These are phyloP conservation scores for Polypterus bichir DNA, from an alignment of 2,113 vertebrate genomes.

Conservation along the genomic window DNA sequence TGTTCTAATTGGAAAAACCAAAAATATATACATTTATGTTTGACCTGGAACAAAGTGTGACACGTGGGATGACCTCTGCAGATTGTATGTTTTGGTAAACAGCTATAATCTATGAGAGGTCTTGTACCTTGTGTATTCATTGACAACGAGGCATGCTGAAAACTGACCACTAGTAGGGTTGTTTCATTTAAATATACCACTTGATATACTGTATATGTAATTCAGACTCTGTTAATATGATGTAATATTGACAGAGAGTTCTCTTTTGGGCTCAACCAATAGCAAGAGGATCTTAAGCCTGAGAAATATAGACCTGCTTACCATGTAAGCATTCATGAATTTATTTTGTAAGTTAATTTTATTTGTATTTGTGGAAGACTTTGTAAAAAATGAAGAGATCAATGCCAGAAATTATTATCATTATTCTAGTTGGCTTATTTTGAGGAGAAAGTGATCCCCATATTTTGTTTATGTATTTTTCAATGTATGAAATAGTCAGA, in stretches of 20 bases:
- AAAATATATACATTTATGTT: background rate
- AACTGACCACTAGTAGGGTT: slow-evolving; percentile 24
- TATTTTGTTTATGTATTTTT: slow-evolving; percentile 69
- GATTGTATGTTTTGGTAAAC: slow-evolving; percentile 40
- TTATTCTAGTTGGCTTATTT: background rate
- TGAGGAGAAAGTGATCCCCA: slow-evolving; percentile 29
- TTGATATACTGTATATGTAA: slow-evolving; percentile 47
- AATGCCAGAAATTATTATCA: slow-evolving; percentile 35
- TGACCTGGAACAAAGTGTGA: slow-evolving; percentile 18
- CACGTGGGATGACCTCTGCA: slow-evolving; percentile 24
- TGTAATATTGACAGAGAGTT: slow-evolving; percentile 52
- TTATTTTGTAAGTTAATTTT: slow-evolving; percentile 96
- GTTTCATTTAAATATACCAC: slow-evolving; percentile 28
- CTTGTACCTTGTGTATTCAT: slow-evolving; percentile 23
- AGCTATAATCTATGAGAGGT: slow-evolving; percentile 63
- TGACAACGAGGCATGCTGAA: slow-evolving; percentile 23
- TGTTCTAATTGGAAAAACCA: slow-evolving; percentile 22
- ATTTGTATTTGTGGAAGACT: slow-evolving; percentile 98
- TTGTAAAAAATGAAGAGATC: slow-evolving; percentile 72
- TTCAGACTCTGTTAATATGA: slow-evolving; percentile 51
- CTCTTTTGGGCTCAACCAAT: slow-evolving; percentile 47
- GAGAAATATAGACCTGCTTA: slow-evolving; percentile 84
- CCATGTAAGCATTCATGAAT: slow-evolving; percentile 97
- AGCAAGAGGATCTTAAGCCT: slow-evolving; percentile 45
- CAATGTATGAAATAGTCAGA: slow-evolving; percentile 51